These are phyloP conservation scores for Pseudorectes ferrugineus DNA, from an alignment of 2,113 vertebrate genomes.

Conservation along the genomic window DNA sequence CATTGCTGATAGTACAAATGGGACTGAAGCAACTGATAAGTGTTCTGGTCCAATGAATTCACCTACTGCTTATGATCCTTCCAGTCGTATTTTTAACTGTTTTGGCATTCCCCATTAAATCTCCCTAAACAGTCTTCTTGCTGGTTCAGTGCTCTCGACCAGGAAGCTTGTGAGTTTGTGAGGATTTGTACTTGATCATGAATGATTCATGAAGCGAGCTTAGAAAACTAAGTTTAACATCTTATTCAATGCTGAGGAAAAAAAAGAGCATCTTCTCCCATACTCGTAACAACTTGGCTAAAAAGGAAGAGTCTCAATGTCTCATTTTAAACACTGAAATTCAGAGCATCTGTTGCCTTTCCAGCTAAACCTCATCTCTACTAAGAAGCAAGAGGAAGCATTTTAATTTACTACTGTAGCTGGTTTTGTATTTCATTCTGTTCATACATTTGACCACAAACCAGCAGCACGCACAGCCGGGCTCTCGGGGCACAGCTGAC, in stretches of 20 bases:
- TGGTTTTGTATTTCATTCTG: neutral
- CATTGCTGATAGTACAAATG: slow-evolving; percentile 21
- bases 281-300: slow-evolving; percentile 45
- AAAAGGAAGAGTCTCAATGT: slow-evolving; percentile 35
- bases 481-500: neutral
- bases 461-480: neutral
- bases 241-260: slow-evolving; percentile 26
- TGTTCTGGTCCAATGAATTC: slow-evolving; percentile 39
- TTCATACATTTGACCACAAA: neutral
- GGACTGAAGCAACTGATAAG: slow-evolving; percentile 36
- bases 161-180: slow-evolving; percentile 40
- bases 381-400: neutral
- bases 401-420: neutral
- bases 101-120: slow-evolving; percentile 45
- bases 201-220: slow-evolving; percentile 64
- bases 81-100: neutral
- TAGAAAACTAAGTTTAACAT: slow-evolving; percentile 60
- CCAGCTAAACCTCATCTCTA: slow-evolving; percentile 1
- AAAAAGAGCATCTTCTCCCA: slow-evolving; percentile 49
- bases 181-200: slow-evolving; percentile 49
- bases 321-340: slow-evolving; percentile 40
- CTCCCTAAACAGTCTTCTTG: slow-evolving; percentile 40
- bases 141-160: slow-evolving; percentile 47
- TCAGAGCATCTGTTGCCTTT: slow-evolving; percentile 41
- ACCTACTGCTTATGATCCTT: slow-evolving; percentile 33